Percentiles rank a stretch among this genome's conserved stretches.
phyloP scores from a whole-genome alignment of 2,113 vertebrate genomes.

The Cyanistes caeruleus region DNA sequence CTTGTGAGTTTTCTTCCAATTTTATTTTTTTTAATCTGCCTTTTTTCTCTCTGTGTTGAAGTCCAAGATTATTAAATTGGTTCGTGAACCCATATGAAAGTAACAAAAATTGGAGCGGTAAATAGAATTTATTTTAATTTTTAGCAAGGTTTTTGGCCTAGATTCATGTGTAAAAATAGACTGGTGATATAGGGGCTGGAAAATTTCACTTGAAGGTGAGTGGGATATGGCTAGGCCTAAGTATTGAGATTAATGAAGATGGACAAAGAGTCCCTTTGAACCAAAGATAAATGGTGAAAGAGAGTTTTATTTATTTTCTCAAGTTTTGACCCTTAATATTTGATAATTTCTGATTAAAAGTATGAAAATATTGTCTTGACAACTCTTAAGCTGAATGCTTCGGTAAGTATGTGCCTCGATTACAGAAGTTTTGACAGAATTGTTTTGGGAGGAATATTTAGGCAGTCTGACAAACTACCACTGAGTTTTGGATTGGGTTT shows the following conservation, averaged over 20 bases:
- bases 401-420: background rate
- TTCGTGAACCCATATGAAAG: background rate
- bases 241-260: background rate
- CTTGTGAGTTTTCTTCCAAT: accelerated
- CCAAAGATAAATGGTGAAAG: background rate
- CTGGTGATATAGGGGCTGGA: background rate
- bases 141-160: background rate
- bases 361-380: background rate
- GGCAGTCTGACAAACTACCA: background rate
- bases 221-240: background rate
- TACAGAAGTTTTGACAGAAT: background rate
- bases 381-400: background rate
- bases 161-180: background rate
- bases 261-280: background rate
- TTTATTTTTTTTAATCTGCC: background rate
- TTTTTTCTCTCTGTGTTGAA: background rate
- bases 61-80: background rate
- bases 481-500: background rate
- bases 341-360: background rate
- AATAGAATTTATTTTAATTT: background rate
- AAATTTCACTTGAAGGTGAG: background rate
- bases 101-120: background rate
- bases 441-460: background rate
- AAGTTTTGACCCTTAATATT: background rate
- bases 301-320: background rate